Conservation (phyloP, 37 sponge, comb jelly and placozoan genomes). For the Corticium candelabrum region DNA sequence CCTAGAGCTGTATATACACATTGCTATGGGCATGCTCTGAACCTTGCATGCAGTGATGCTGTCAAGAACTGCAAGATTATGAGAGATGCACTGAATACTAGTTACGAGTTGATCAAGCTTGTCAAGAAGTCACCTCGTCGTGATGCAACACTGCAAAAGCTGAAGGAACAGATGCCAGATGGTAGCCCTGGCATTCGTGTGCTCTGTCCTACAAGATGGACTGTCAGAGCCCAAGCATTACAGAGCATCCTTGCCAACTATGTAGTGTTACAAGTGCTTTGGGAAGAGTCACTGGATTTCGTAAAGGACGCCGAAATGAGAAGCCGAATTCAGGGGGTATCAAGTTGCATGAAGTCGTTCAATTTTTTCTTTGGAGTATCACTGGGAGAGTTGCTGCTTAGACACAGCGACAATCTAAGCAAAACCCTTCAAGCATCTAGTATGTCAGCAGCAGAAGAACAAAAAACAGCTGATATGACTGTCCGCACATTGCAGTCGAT, state of each 20-base stretch:
- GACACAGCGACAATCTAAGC: slow-evolving; percentile 42
- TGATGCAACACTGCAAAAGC: slow-evolving; percentile 26
- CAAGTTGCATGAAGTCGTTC: slow-evolving; percentile 32
- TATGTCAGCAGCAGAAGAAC: slow-evolving; percentile 63
- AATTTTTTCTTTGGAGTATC: slow-evolving; percentile 23
- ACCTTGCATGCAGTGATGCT: slow-evolving; percentile 39
- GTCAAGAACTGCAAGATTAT: slow-evolving; percentile 37
- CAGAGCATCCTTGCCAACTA: slow-evolving; percentile 45
- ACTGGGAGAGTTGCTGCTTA: slow-evolving; percentile 31
- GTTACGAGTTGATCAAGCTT: slow-evolving; percentile 44
- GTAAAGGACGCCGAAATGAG: slow-evolving; percentile 49
- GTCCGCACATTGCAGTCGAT: slow-evolving; percentile 27
- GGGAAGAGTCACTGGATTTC: slow-evolving; percentile 30
- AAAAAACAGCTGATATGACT: slow-evolving; percentile 26
- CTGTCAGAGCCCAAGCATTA: slow-evolving; percentile 23
- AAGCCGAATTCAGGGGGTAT: slow-evolving; percentile 45
- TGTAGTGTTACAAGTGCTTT: slow-evolving; percentile 28
- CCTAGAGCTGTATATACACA: slow-evolving; percentile 24
- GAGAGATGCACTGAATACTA: slow-evolving; percentile 38
- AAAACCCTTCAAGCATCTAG: slow-evolving; percentile 24
- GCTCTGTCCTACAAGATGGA: slow-evolving; percentile 35
- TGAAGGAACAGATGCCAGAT: slow-evolving; percentile 25
- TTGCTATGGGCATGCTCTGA: slow-evolving; percentile 52
- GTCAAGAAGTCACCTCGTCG: slow-evolving; percentile 55
- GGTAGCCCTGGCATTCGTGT: background rate